These are phyloP conservation scores for crab-eating macaque (Macaca fascicularis) DNA, from an alignment of 2,113 vertebrate genomes.

Conservation along the genomic window DNA sequence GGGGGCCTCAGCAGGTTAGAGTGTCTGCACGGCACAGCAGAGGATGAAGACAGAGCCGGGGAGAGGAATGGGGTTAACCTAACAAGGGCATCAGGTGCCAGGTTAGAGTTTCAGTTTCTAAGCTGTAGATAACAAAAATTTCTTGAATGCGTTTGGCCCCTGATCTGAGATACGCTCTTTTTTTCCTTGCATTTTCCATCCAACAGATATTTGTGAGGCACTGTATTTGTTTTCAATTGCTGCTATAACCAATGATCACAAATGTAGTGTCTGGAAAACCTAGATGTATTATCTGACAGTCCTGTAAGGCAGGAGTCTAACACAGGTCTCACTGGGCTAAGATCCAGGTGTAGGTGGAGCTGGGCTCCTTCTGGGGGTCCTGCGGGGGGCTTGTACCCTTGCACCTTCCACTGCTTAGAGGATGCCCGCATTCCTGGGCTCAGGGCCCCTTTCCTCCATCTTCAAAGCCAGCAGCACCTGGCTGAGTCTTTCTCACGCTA, in stretches of 20 bases:
- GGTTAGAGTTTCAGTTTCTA: background rate
- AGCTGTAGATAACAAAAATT: background rate
- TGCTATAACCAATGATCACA: background rate
- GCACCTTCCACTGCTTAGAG: background rate
- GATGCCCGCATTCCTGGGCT: background rate
- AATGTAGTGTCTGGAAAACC: too few species aligned
- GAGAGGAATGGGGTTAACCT: background rate
- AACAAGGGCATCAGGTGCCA: background rate
- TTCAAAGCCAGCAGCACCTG: background rate
- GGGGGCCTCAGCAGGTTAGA: background rate
- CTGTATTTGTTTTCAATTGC: background rate
- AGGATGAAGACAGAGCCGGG: background rate
- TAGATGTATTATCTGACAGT: background rate
- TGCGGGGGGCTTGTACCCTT: background rate
- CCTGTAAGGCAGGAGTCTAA: background rate
- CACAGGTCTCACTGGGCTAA: background rate
- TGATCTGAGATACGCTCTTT: background rate
- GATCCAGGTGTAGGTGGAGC: background rate
- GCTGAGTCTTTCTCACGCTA: background rate
- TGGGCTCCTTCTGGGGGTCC: background rate
- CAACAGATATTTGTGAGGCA: too few species aligned
- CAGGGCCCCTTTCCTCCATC: background rate
- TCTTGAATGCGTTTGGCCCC: background rate
- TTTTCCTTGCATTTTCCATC: background rate
- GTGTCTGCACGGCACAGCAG: rapidly evolving